Evolutionary conservation across 2,797 vertebrate species (phyloP), one percentile per base, ranked within the genome.

Genomic region (Etheostoma perlongum): DNA sequence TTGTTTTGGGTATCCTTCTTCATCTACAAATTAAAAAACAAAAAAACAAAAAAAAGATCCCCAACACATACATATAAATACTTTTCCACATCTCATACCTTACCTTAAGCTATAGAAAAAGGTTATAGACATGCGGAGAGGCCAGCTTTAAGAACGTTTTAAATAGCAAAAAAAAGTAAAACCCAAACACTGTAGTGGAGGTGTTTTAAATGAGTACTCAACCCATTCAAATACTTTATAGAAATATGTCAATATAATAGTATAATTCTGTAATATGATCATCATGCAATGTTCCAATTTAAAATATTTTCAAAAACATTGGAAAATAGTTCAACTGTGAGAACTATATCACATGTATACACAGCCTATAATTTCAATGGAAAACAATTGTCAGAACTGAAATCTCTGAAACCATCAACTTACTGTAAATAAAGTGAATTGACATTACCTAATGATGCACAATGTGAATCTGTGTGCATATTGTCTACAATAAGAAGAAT

Each of bases 11-110:
- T 12, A 40, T 40, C 4, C 36, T 40, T 12, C 36, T 40, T 11
- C 9, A 11, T 40, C 36, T 27, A 27, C 3, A 27, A 27, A 27
- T 25, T 2, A 25, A 25, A 25, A 25, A 25, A 25, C 3, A 25
- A 25, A 25, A 25, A 27, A 36, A 36, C 2, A 25, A 25, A 25
- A 27, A 36, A 36, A 40, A 11, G 10, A 40, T 11, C 15, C 54
- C 42, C 25, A 63, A 61, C 11, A 30, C 46, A 52, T 40, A 64
- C 52, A 58, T 23, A 67, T 8, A 61, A 18, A 58, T 19, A 33
- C n/a, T 52, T 36, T 63, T 25, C 4, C n/a, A 21, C 42, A 23
- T 63, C 65, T 59, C 46, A 61, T 21, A 16, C 11, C 47, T 59
- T 64, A 61, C n/a, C 12, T 52, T 51, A 11, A 59, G 19, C 23